Percentiles rank a stretch among this genome's conserved stretches.
These are phyloP conservation scores for Dipodomys spectabilis DNA, from an alignment of 2,113 vertebrate species.

Conservation along the genomic window DNA sequence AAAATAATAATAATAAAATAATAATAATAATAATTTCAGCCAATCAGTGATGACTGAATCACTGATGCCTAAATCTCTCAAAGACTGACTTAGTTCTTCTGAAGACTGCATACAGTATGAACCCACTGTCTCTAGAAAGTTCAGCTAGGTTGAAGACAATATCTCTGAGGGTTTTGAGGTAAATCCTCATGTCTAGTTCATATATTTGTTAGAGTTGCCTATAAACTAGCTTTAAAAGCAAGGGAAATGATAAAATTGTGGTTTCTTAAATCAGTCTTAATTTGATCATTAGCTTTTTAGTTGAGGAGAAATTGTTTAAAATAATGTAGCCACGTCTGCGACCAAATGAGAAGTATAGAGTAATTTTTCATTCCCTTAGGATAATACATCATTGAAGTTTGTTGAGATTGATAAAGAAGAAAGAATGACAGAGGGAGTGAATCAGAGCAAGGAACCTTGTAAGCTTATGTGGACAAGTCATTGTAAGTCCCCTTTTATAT, in stretches of 20 bases:
- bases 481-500: too few species aligned
- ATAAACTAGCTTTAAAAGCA: not conserved
- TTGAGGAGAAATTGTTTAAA: not conserved
- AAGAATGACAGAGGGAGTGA: too few species aligned
- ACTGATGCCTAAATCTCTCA: not conserved
- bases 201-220: not conserved
- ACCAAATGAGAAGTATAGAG: not conserved
- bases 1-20: not conserved
- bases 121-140: not conserved
- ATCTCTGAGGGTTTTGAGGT: not conserved
- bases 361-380: not conserved
- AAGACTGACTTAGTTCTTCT: not conserved
- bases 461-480: too few species aligned
- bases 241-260: not conserved
- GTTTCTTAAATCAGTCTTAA: not conserved
- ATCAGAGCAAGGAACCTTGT: too few species aligned
- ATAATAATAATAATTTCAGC: not conserved
- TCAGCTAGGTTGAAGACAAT: not conserved
- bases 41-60: not conserved
- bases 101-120: not conserved
- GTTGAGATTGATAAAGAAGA: too few species aligned
- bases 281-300: not conserved
- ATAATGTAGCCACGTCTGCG: not conserved
- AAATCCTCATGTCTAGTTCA: not conserved
- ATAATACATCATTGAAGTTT: too few species aligned